Evolutionary conservation across 2,888 invertebrate genomes (phyloP).

Genomic region (Pecten maximus): DNA sequence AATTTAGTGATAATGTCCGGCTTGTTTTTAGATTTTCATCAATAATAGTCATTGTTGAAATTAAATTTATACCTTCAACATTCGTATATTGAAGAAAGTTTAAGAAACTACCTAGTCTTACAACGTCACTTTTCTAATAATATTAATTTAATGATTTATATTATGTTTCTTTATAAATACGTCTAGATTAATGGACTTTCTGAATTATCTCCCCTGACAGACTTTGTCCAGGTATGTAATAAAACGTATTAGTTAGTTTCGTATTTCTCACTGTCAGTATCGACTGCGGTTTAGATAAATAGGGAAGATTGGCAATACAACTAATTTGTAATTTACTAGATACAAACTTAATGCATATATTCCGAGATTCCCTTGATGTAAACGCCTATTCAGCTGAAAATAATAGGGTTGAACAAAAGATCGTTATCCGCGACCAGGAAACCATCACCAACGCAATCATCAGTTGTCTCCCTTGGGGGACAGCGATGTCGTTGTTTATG

Average conservation of each 20-base stretch:
- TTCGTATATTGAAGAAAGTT: too few species aligned
- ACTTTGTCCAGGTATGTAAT: neutral
- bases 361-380: neutral
- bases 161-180: too few species aligned
- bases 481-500: neutral
- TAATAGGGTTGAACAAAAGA: neutral
- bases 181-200: too few species aligned
- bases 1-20: too few species aligned
- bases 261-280: neutral
- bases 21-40: too few species aligned
- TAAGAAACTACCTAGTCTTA: too few species aligned
- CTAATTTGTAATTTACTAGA: neutral
- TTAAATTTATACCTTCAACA: too few species aligned
- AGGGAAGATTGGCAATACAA: neutral
- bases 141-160: too few species aligned
- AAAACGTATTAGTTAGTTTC: neutral
- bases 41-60: too few species aligned
- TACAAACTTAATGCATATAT: neutral
- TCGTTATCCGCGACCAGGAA: neutral
- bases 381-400: neutral
- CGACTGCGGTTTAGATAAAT: neutral
- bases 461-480: conserved; percentile 11
- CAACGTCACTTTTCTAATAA: too few species aligned
- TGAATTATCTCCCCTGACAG: conserved; percentile 13
- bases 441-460: neutral